Percentiles rank a stretch among this genome's conserved stretches.
Conservation (phyloP, 1,140 invertebrate species). For the Bombus polaris region DNA sequence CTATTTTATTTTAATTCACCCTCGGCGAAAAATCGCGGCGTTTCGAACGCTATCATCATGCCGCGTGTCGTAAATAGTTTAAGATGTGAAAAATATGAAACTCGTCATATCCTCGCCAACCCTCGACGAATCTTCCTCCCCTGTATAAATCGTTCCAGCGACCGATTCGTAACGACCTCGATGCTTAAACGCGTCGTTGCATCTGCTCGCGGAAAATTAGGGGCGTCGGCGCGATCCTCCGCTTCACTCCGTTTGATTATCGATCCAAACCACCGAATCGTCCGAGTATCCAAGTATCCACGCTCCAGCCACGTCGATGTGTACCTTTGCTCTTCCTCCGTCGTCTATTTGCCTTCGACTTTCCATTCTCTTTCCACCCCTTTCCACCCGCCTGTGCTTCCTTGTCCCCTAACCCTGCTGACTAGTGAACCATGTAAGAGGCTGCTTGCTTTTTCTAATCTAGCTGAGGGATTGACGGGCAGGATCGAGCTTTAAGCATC, state of each 20-base stretch:
- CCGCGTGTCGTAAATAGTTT: background rate
- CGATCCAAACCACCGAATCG: conserved; percentile 48
- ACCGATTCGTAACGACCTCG: background rate
- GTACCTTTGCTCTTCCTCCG: conserved; percentile 14
- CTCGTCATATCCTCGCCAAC: background rate
- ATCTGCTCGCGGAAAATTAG: conserved; percentile 32
- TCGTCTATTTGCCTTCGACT: conserved; percentile 15
- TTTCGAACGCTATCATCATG: background rate
- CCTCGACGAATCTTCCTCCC: too few relatives aligned
- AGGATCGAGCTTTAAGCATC: conserved; percentile 73
- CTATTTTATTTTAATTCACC: background rate
- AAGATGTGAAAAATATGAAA: background rate
- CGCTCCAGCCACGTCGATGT: background rate
- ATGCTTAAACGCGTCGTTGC: background rate
- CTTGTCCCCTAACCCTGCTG: conserved; percentile 19
- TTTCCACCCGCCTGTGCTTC: background rate
- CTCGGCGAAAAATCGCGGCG: too few relatives aligned
- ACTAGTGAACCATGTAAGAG: conserved; percentile 69
- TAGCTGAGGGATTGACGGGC: conserved; percentile 58
- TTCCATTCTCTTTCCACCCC: conserved; percentile 38
- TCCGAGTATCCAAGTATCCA: conserved; percentile 22
- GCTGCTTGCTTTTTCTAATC: conserved; percentile 73
- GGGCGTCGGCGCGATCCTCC: conserved; percentile 11
- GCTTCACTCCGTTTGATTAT: conserved; percentile 46
- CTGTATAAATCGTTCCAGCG: background rate